Evolutionary conservation across 1,140 invertebrate genomes (phyloP), one percentile per base, ranked within the genome.

Genomic region (Microplitis mediator): DNA sequence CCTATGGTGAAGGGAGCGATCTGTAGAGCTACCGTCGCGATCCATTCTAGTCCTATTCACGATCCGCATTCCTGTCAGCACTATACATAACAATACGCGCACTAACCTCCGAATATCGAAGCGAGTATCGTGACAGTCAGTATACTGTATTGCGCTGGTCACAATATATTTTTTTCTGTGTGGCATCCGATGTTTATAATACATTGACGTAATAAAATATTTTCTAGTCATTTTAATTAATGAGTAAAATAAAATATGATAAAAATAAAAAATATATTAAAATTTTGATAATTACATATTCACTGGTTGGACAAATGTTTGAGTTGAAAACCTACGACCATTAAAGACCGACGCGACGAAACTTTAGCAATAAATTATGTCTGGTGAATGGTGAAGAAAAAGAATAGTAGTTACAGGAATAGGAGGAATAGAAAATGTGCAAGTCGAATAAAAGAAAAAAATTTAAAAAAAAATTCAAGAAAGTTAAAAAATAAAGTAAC

Each of bases 341-440:
- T 75, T 75, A 75, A 75, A 75, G 60, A 68, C 16, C 45, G 69
- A 31, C 56, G 73, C 73, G 74, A 75, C 74, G 66, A 75, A 75
- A 75, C 70, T 75, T 75, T 72, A 69, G 65, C 65, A 69, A 75
- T 75, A 75, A 75, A 75, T 75, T 75, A 75, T 65, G 63, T 62
- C 56, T 51, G 35, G 62, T 60, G 72, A 65, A 69, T 72, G 71
- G 52, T 36, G 60, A 14, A 51, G 65, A 70, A 65, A 36, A 69
- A 64, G 36, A 66, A 70, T 13, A 23, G 31, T 35, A 9, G 39
- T 45, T 45, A 45, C 8, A 45, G 39, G 39, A 69, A 45, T 36
- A 36, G 23, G 13, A n/a, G 69, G 50, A 52, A 14, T n/a, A 36
- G 56, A 36, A 58, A 34, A 68, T 50, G 14, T 51, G 36, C 39